A percentile compares a stretch with the other conserved stretches of the same genome.
Conservation (phyloP, 2,113 vertebrate species). For the Gadus chalcogrammus region DNA sequence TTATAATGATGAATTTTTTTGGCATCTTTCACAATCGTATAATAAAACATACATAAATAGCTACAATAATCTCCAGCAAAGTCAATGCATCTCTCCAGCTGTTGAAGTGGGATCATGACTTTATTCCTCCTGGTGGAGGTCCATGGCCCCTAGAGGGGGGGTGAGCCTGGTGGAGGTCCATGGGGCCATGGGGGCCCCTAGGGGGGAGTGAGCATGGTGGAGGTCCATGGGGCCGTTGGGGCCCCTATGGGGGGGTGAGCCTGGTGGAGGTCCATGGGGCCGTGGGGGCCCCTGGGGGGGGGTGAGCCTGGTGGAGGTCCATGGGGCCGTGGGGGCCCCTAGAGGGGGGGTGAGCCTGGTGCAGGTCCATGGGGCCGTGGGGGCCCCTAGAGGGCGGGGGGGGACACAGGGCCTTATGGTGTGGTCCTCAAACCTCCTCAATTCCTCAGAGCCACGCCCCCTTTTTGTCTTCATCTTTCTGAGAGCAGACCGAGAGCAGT, state of each 20-base stretch:
- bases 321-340: not conserved
- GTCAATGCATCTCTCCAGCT: not conserved
- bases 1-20: too few relatives aligned
- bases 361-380: not conserved
- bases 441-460: too few relatives aligned
- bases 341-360: not conserved
- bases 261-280: not conserved
- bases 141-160: not conserved
- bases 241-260: not conserved
- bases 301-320: not conserved
- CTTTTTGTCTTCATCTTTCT: too few relatives aligned
- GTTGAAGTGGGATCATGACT: slow-evolving; percentile 17
- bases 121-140: slow-evolving; percentile 29
- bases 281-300: not conserved
- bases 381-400: not conserved
- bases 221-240: not conserved
- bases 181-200: not conserved
- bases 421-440: too few relatives aligned
- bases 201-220: not conserved
- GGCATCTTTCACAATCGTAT: too few relatives aligned
- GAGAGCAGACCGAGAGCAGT: too few relatives aligned
- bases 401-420: not conserved
- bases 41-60: not conserved
- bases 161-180: not conserved
- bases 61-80: not conserved